Base-by-base conservation (phyloP, 2,113 vertebrate genomes). In the Monarcha castaneiventris region DNA sequence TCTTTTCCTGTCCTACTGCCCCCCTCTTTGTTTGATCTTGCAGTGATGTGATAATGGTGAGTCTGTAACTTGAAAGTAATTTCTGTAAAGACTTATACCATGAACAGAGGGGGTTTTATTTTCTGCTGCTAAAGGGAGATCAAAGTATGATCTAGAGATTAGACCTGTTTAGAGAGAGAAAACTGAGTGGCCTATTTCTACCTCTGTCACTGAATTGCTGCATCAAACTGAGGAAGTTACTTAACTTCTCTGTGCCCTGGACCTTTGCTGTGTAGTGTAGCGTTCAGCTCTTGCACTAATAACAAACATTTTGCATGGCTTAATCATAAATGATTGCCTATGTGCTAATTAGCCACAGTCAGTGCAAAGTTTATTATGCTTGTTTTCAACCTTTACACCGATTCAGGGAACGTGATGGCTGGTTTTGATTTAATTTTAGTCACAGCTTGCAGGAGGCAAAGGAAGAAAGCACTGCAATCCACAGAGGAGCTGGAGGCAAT, bases 11-110 rank as follows among this genome's bases (percentile, higher is more conserved):
- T 91, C 55, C 83, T 84, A 73, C 80, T 92, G 72, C 76, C 89
- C 93, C 72, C 84, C 79, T 74, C 89, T 83, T 91, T 83, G 71
- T 97, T 97, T 94, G 85, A 92, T 94, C 84, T 96, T 95, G 64
- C 59, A 76, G 61, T 35, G 22, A 89, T 90, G 80, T 94, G 82
- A 86, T 96, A 91, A 93, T 94, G 67, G 84, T 68, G 77, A 95
- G 74, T 59, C 64, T 95, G 87, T 94, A 93, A 94, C 92, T 93
- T 93, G 87, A 90, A 89, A 95, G 76, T 84, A 87, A 94, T 94
- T 95, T 95, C 41, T 92, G 43, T 87, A 87, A 94, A 79, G 76
- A 67, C 80, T 94, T 90, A 74, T 3, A 94, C 49, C 14, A 18
- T 78, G 87, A 94, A 95, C 67, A 94, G 84, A 96, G 41, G 27